phyloP scores from a whole-genome alignment of 2,888 invertebrate genomes.

The Alloplasta piceator region DNA sequence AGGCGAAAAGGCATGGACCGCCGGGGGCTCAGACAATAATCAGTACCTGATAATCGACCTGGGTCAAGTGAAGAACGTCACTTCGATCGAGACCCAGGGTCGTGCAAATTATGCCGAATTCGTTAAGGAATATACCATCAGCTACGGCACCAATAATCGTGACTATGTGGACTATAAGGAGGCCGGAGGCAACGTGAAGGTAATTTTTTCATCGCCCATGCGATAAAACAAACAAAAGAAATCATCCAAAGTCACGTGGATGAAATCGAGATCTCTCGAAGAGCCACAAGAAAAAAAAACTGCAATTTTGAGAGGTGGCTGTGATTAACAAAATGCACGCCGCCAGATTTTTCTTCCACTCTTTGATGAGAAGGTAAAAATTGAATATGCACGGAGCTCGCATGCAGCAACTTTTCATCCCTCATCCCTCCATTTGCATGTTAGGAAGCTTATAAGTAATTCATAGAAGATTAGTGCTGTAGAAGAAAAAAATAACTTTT shows the following conservation, averaged over 20 bases:
- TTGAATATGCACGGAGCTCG: slow-evolving; percentile 29
- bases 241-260: slow-evolving; percentile 18
- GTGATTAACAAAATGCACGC: slow-evolving; percentile 45
- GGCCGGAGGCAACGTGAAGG: slow-evolving; percentile 94
- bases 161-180: slow-evolving; percentile 96
- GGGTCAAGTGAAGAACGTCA: slow-evolving; percentile 94
- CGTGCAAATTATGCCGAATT: slow-evolving; percentile 95
- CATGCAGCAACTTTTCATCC: slow-evolving; percentile 47
- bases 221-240: slow-evolving; percentile 18
- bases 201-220: slow-evolving; percentile 83
- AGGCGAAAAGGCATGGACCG: slow-evolving; percentile 97
- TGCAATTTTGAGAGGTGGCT: slow-evolving; percentile 12
- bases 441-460: slow-evolving; percentile 52
- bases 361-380: slow-evolving; percentile 15
- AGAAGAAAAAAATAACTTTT: slow-evolving; percentile 23
- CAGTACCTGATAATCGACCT: slow-evolving; percentile 96
- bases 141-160: slow-evolving; percentile 95
- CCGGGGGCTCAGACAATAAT: slow-evolving; percentile 94
- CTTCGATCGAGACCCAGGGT: slow-evolving; percentile 95
- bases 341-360: neutral
- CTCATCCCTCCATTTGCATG: neutral
- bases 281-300: slow-evolving; percentile 9
- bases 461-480: slow-evolving; percentile 23
- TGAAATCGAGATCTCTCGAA: neutral
- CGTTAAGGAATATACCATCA: slow-evolving; percentile 96